Evolutionary conservation across 2,113 vertebrate species (phyloP).

Genomic region (Raphicerus campestris): DNA sequence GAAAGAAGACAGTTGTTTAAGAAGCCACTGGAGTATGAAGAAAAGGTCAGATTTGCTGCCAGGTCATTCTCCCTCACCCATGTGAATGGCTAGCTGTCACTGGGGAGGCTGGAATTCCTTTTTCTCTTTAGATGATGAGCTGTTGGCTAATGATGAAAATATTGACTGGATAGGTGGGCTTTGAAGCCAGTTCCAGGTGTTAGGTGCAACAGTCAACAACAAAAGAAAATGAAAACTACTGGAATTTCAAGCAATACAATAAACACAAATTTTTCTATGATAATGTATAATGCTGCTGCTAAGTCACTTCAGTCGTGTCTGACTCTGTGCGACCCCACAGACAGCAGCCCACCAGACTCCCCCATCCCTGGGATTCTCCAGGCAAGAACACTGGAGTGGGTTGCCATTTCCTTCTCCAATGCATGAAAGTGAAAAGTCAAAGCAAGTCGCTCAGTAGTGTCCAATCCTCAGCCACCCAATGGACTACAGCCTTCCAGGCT

Average conservation of each 20-base stretch:
- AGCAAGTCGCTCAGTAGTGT: too few relatives aligned
- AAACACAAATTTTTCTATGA: too few relatives aligned
- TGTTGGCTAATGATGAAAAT: not conserved
- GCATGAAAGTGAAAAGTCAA: too few relatives aligned
- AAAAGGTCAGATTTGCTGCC: not conserved
- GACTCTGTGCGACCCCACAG: too few relatives aligned
- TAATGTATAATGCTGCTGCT: too few relatives aligned
- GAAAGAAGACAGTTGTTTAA: not conserved
- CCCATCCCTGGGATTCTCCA: too few relatives aligned
- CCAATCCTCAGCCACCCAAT: too few relatives aligned
- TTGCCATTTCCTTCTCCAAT: too few relatives aligned
- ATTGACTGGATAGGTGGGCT: not conserved
- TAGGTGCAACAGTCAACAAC: not conserved
- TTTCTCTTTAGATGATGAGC: not conserved
- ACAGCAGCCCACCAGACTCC: too few relatives aligned
- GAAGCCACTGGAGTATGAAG: not conserved
- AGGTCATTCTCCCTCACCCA: not conserved
- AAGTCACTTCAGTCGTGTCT: too few relatives aligned
- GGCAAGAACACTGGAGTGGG: too few relatives aligned
- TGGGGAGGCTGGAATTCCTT: not conserved
- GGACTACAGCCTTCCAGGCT: too few relatives aligned
- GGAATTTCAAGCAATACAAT: not conserved
- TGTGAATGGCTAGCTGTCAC: not conserved
- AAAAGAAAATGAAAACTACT: not conserved
- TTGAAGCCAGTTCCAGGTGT: not conserved